These are phyloP conservation scores for Yponomeuta malinellus DNA, from an alignment of 2,888 invertebrate genomes.

Conservation along the genomic window DNA sequence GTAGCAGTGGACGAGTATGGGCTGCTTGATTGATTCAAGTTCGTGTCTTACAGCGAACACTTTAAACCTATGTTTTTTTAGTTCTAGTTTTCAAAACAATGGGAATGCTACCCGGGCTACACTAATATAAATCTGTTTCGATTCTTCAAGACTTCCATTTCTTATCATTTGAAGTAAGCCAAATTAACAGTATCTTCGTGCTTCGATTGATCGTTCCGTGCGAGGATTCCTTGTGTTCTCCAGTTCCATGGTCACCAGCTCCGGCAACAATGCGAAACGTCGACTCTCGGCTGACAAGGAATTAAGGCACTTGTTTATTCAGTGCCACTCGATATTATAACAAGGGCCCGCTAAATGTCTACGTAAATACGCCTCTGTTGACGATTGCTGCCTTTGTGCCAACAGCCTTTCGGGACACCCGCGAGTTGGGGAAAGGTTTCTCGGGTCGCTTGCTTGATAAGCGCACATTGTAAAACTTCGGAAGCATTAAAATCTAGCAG, in stretches of 20 bases:
- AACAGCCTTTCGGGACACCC: slow-evolving; percentile 40
- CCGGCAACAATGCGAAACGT: slow-evolving; percentile 51
- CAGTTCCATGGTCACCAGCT: slow-evolving; percentile 30
- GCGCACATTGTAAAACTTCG: neutral
- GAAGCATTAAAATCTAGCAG: too few relatives aligned
- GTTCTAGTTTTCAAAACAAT: too few relatives aligned
- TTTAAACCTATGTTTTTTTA: too few relatives aligned
- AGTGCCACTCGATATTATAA: slow-evolving; percentile 48
- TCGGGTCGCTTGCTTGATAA: too few relatives aligned
- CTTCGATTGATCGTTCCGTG: neutral
- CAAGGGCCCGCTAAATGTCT: slow-evolving; percentile 57
- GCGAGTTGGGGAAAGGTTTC: neutral
- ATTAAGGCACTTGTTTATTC: slow-evolving; percentile 47
- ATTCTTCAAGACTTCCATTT: too few relatives aligned
- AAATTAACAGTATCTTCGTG: too few relatives aligned
- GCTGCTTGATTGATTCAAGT: too few relatives aligned
- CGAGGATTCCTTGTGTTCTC: slow-evolving; percentile 1
- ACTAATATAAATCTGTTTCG: too few relatives aligned
- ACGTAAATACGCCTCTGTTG: slow-evolving; percentile 46
- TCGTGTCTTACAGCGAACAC: too few relatives aligned
- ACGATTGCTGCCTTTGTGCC: slow-evolving; percentile 40
- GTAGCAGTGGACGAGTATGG: too few relatives aligned
- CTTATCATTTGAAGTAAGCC: too few relatives aligned
- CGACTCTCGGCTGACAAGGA: slow-evolving; percentile 45
- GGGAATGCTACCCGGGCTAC: too few relatives aligned